These are phyloP conservation scores for Apaloderma vittatum DNA, from an alignment of 2,113 vertebrate species.

Conservation along the genomic window DNA sequence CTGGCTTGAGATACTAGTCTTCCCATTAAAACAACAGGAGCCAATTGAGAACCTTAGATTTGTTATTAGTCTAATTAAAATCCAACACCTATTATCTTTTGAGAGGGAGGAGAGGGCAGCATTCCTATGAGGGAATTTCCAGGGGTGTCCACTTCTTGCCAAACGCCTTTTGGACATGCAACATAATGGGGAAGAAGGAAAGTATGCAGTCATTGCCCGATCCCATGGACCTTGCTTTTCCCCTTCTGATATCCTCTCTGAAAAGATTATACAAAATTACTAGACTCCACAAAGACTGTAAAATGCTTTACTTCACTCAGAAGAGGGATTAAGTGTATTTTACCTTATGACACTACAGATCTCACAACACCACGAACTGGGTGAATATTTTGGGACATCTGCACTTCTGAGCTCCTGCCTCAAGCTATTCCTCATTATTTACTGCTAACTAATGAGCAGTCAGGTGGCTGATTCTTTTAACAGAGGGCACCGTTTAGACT, in stretches of 20 bases:
- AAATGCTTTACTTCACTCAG: conserved; percentile 30
- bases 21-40: not conserved
- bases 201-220: not conserved
- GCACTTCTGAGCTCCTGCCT: conserved; percentile 44
- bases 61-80: not conserved
- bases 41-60: not conserved
- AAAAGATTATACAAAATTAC: conserved; percentile 61
- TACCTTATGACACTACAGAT: conserved; percentile 18
- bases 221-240: not conserved
- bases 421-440: conserved; percentile 61
- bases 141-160: not conserved
- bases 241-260: conserved; percentile 31
- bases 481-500: conserved; percentile 53
- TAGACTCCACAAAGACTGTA: conserved; percentile 36
- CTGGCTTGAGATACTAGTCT: not conserved
- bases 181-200: fast-evolving
- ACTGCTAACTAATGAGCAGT: conserved; percentile 71
- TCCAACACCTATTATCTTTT: not conserved
- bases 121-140: not conserved
- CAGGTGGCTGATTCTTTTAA: conserved; percentile 57
- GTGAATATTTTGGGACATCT: conserved; percentile 63
- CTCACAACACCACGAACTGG: conserved; percentile 57
- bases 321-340: conserved; percentile 29
- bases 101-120: not conserved
- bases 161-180: not conserved